A percentile compares a stretch with the other conserved stretches of the same genome.
phyloP scores from a whole-genome alignment of 2,888 invertebrate species.

The Polydrusus cervinus region DNA sequence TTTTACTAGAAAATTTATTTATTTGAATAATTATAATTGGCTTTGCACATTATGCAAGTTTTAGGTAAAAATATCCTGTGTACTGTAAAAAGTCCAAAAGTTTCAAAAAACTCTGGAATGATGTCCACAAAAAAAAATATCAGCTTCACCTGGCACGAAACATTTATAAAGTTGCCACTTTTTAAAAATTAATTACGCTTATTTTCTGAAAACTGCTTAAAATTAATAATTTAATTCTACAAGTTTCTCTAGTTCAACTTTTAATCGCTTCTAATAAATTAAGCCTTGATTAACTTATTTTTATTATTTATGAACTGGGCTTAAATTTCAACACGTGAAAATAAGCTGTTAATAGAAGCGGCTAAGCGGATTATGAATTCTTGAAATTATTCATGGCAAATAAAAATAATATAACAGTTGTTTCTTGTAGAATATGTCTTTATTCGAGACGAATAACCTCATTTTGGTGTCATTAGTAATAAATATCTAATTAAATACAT shows the following conservation, averaged over 20 bases:
- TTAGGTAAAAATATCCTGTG: too few species aligned
- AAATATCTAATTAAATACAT: conserved; percentile 7
- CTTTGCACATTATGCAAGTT: too few species aligned
- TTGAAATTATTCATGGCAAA: conserved; percentile 48
- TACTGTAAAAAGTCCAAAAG: too few species aligned
- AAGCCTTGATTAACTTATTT: conserved; percentile 46
- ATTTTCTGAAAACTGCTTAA: conserved; percentile 3
- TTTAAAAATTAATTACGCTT: too few species aligned
- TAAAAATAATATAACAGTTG: conserved; percentile 43
- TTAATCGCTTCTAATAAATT: conserved; percentile 43
- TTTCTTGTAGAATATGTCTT: conserved; percentile 43
- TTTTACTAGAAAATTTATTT: too few species aligned
- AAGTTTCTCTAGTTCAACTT: conserved; percentile 2
- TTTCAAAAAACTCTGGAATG: not conserved
- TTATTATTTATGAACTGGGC: conserved; percentile 37
- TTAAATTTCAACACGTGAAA: conserved; percentile 47
- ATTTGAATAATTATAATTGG: too few species aligned
- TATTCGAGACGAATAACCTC: conserved; percentile 15
- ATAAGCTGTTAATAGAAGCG: conserved; percentile 46
- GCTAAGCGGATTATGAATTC: conserved; percentile 51
- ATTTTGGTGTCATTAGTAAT: not conserved
- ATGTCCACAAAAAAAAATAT: too few species aligned
- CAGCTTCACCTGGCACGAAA: too few species aligned
- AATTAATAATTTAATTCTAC: conserved; percentile 21
- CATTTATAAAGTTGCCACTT: too few species aligned